Evolutionary conservation across 2,113 vertebrate genomes (phyloP).

Genomic region (Callocephalon fimbriatum): DNA sequence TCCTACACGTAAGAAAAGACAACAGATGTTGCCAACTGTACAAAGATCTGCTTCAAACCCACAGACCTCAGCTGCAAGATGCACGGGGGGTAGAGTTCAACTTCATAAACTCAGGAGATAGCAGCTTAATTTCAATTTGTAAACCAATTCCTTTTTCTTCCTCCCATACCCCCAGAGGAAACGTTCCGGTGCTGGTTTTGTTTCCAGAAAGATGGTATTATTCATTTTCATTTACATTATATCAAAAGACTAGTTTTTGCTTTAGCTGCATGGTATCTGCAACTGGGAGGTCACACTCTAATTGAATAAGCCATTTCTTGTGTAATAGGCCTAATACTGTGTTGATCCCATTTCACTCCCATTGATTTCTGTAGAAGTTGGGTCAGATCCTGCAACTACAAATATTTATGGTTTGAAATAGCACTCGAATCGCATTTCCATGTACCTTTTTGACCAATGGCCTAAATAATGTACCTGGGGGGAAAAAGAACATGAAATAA

Average conservation of each 20-base stretch:
- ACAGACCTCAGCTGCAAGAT: neutral
- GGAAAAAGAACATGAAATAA: neutral
- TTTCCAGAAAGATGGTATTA: neutral
- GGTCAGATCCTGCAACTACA: neutral
- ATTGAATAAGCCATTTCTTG: neutral
- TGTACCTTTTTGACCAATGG: neutral
- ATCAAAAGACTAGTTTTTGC: neutral
- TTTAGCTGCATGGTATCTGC: neutral
- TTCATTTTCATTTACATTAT: neutral
- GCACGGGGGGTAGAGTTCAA: neutral
- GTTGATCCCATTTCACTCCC: neutral
- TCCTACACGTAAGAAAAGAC: neutral
- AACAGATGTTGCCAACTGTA: fast-evolving
- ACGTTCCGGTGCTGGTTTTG: neutral
- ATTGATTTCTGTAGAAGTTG: neutral
- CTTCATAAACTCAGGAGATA: neutral
- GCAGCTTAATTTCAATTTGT: neutral
- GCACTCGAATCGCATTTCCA: neutral
- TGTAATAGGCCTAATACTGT: neutral
- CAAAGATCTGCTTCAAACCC: neutral
- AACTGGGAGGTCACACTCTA: neutral
- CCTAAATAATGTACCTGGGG: neutral
- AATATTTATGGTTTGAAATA: neutral
- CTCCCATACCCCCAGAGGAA: neutral
- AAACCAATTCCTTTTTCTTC: neutral